phyloP scores from a whole-genome alignment of 1,140 invertebrate genomes.

The Anagrus nilaparvatae region DNA sequence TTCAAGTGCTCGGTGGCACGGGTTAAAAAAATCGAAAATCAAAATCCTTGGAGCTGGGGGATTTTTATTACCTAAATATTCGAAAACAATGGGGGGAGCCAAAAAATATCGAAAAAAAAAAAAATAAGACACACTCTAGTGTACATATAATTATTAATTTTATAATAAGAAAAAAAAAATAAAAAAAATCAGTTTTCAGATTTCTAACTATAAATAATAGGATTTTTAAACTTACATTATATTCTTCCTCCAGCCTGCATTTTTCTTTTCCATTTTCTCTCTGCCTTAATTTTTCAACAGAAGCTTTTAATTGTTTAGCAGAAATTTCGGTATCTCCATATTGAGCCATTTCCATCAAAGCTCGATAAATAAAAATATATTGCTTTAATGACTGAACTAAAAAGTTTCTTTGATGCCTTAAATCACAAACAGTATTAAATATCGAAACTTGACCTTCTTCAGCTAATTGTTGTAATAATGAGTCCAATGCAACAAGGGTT shows the following conservation, averaged over 20 bases:
- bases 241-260: constrained; percentile 70
- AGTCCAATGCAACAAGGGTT: constrained; percentile 82
- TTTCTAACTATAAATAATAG: too few species aligned
- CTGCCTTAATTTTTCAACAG: constrained; percentile 60
- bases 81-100: too few species aligned
- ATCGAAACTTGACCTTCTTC: constrained; percentile 76
- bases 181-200: too few species aligned
- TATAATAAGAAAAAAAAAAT: not conserved
- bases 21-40: too few species aligned
- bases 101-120: too few species aligned
- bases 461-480: constrained; percentile 70
- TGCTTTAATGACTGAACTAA: constrained; percentile 93
- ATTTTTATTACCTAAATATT: too few species aligned
- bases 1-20: too few species aligned
- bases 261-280: constrained; percentile 54
- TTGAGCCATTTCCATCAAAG: constrained; percentile 83
- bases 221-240: constrained; percentile 55
- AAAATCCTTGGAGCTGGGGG: too few species aligned
- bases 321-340: constrained; percentile 89
- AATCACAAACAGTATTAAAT: constrained; percentile 81
- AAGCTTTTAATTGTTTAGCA: constrained; percentile 55
- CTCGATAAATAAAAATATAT: constrained; percentile 95
- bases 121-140: too few species aligned
- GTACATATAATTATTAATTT: too few species aligned
- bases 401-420: constrained; percentile 83